A percentile compares a stretch with the other conserved stretches of the same genome.
Conservation (phyloP, 2,113 vertebrate genomes). For the Gopherus flavomarginatus region DNA sequence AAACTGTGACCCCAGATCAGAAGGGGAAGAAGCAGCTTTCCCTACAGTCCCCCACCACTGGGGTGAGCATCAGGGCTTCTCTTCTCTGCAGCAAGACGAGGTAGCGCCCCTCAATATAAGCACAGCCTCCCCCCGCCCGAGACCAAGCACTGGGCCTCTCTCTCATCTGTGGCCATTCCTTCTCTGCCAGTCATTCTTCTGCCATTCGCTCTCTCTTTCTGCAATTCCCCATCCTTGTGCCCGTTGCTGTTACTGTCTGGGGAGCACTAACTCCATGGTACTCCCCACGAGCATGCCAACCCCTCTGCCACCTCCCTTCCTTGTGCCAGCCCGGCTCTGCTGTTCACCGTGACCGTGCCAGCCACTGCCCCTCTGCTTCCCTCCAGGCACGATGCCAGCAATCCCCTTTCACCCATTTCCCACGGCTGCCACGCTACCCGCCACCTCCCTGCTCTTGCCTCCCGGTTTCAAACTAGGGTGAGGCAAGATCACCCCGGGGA, state of each 20-base stretch:
- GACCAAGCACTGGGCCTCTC: too few species aligned
- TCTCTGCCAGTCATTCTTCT: background rate
- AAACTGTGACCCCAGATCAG: too few species aligned
- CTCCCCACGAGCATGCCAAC: background rate
- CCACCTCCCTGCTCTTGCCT: background rate
- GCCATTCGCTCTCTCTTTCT: too few species aligned
- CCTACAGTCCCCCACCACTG: too few species aligned
- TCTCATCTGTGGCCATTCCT: background rate
- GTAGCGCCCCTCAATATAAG: too few species aligned
- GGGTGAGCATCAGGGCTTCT: too few species aligned
- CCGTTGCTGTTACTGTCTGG: background rate
- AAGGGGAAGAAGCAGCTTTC: too few species aligned
- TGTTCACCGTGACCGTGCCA: too few species aligned
- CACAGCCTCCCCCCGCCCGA: too few species aligned
- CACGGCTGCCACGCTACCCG: background rate
- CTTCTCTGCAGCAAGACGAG: too few species aligned
- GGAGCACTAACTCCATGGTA: background rate
- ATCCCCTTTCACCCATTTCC: background rate
- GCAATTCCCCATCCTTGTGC: background rate
- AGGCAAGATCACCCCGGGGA: background rate
- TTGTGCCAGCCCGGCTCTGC: too few species aligned
- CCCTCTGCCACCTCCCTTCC: background rate
- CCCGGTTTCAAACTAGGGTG: background rate
- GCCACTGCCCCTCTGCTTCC: background rate
- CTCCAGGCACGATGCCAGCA: background rate